phyloP scores from a whole-genome alignment of 1,140 invertebrate species.

The Ceratina japonica region DNA sequence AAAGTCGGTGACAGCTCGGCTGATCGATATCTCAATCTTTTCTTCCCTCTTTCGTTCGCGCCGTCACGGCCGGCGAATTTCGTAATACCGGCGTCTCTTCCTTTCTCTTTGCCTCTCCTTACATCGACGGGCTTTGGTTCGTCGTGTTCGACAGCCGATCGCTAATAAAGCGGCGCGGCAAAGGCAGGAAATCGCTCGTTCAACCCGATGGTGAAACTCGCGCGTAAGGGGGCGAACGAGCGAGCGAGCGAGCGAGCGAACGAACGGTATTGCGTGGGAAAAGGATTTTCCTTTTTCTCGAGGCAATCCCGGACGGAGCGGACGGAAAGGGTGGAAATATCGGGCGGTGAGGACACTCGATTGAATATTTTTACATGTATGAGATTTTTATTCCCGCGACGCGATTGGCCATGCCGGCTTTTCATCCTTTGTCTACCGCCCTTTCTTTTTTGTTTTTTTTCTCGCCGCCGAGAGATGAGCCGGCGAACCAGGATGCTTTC shows the following conservation, averaged over 20 bases:
- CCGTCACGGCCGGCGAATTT: constrained; percentile 17
- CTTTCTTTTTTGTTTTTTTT: not conserved
- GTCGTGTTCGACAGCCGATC: constrained; percentile 17
- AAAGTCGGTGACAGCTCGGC: not conserved
- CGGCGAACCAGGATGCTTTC: constrained; percentile 39
- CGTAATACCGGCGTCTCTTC: constrained; percentile 10
- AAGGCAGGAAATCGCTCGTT: constrained; percentile 36
- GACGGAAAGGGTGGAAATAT: constrained; percentile 43
- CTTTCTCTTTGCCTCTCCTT: not conserved
- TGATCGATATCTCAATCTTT: constrained; percentile 41
- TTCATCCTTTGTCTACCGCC: constrained; percentile 28
- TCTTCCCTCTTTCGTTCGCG: not conserved
- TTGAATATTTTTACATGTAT: constrained; percentile 74
- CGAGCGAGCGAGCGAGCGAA: constrained; percentile 4
- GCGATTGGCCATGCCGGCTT: constrained; percentile 54
- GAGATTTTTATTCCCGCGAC: constrained; percentile 68
- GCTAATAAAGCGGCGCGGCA: constrained; percentile 30
- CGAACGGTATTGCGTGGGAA: constrained; percentile 12
- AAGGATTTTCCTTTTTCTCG: constrained; percentile 51
- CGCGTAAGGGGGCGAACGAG: not conserved
- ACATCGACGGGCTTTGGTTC: not conserved
- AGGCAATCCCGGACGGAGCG: constrained; percentile 54
- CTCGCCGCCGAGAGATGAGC: constrained; percentile 2
- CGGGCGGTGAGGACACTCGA: constrained; percentile 43
- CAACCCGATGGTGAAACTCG: not conserved